A percentile compares a stretch with the other conserved stretches of the same genome.
phyloP scores from a whole-genome alignment of 2,113 vertebrate species.

The Connochaetes taurinus region DNA sequence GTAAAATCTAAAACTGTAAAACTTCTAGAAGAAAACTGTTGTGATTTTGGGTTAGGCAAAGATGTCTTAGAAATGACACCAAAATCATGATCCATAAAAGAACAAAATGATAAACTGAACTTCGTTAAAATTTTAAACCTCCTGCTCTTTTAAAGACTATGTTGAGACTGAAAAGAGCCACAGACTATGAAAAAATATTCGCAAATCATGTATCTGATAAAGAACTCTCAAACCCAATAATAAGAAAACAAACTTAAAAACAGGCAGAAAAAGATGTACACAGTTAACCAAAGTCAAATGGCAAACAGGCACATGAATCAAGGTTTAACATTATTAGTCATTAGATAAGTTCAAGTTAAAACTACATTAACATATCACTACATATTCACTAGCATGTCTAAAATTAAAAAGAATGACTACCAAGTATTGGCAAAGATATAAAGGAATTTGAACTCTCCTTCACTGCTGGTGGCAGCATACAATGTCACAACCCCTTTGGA shows the following conservation, averaged over 20 bases:
- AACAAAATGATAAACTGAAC: not conserved
- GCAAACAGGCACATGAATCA: not conserved
- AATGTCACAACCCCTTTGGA: not conserved
- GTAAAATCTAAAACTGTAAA: not conserved
- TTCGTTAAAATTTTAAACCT: not conserved
- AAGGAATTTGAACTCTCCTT: not conserved
- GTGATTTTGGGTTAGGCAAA: not conserved
- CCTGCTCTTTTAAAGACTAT: not conserved
- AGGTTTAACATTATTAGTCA: not conserved
- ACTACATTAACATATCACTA: not conserved
- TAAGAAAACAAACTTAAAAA: not conserved
- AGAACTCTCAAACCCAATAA: not conserved
- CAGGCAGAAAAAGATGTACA: not conserved
- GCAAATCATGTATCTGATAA: not conserved
- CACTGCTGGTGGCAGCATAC: not conserved
- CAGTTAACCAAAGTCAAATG: not conserved
- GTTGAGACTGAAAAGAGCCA: not conserved
- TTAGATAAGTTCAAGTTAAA: not conserved
- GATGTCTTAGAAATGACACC: not conserved
- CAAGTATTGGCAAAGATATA: not conserved
- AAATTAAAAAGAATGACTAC: not conserved
- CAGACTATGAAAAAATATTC: not conserved
- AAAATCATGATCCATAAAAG: not conserved
- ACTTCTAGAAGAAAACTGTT: not conserved
- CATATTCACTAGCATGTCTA: not conserved